A percentile compares a stretch with the other conserved stretches of the same genome.
phyloP scores from a whole-genome alignment of 1,140 invertebrate genomes.

The Goniozus legneri region DNA sequence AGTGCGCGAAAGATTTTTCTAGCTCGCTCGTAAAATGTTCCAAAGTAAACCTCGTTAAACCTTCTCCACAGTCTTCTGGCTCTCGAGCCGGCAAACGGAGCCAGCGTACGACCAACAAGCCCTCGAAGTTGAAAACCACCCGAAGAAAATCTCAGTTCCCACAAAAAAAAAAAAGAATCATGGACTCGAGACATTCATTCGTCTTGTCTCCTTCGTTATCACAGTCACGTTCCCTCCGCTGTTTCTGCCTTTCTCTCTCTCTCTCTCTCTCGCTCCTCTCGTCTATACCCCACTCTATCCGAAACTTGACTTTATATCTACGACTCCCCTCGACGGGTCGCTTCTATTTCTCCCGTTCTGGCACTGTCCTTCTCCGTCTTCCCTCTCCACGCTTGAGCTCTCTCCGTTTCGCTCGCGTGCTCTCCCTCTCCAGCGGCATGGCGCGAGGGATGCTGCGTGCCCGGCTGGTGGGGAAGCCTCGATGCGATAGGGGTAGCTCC shows the following conservation, averaged over 20 bases:
- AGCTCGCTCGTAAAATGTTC: too few species aligned
- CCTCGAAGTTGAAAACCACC: too few species aligned
- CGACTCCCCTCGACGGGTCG: not conserved
- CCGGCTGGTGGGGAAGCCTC: slow-evolving; percentile 21
- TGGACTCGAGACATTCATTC: too few species aligned
- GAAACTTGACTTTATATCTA: not conserved
- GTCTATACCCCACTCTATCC: not conserved
- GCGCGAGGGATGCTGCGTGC: slow-evolving; percentile 35
- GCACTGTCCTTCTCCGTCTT: slow-evolving; percentile 2
- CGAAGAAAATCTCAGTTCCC: too few species aligned
- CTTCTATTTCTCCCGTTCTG: slow-evolving; percentile 3
- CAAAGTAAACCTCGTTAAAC: too few species aligned
- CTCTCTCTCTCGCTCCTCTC: not conserved
- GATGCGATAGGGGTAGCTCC: slow-evolving; percentile 52
- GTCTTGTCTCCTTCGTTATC: not conserved
- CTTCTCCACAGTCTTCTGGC: too few species aligned
- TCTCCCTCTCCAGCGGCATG: not conserved
- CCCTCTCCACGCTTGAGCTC: too few species aligned
- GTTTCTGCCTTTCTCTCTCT: not conserved
- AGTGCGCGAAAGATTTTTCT: too few species aligned
- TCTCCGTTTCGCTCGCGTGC: not conserved
- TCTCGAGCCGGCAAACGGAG: too few species aligned
- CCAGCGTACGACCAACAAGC: too few species aligned
- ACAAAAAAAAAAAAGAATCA: too few species aligned
- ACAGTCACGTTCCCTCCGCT: not conserved